Evolutionary conservation across 2,797 vertebrate species (phyloP).

Genomic region (Halcyon badia): DNA sequence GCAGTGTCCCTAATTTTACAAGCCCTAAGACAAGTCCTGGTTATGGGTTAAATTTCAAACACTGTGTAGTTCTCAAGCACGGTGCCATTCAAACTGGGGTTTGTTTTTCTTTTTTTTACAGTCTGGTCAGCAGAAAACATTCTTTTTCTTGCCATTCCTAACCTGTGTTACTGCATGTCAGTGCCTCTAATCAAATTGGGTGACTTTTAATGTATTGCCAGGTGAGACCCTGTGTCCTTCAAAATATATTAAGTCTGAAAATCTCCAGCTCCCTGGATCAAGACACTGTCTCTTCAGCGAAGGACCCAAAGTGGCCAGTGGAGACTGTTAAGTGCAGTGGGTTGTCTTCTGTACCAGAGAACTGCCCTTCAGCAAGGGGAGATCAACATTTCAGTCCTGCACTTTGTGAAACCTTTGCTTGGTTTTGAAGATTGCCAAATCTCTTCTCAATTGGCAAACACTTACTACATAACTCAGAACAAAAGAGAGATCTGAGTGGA

Average conservation of each 20-base stretch:
- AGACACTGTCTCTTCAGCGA: rapidly evolving
- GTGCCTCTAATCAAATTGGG: background rate
- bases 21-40: background rate
- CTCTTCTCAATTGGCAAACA: background rate
- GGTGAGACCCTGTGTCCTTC: background rate
- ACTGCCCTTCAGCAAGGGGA: background rate
- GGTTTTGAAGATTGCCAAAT: background rate
- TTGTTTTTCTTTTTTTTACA: background rate
- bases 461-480: rapidly evolving
- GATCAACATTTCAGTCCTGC: background rate
- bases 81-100: background rate
- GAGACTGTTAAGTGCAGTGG: rapidly evolving
- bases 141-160: background rate
- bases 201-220: background rate
- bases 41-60: background rate
- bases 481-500: background rate
- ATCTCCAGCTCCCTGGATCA: background rate
- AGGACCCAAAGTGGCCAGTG: background rate
- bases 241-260: background rate
- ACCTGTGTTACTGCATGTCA: background rate
- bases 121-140: background rate
- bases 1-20: background rate
- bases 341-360: background rate
- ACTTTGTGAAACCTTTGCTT: background rate
- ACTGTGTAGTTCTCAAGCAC: background rate